phyloP scores from a whole-genome alignment of 2,797 vertebrate genomes.

The Dicrostonyx torquatus region DNA sequence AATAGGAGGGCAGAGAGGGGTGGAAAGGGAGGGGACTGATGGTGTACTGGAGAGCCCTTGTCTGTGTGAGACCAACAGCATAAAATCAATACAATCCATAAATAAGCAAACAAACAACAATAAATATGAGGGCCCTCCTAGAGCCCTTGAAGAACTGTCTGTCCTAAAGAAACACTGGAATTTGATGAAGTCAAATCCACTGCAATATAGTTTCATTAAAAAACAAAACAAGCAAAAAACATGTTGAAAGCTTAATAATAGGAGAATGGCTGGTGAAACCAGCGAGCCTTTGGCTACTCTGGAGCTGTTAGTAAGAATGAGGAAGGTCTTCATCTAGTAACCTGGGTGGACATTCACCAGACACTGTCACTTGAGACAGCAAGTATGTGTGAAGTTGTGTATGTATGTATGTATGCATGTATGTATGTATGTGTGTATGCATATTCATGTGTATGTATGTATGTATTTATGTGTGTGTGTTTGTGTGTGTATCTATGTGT shows the following conservation, averaged over 20 bases:
- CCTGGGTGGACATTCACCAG: background rate
- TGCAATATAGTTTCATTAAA: background rate
- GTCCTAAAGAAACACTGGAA: background rate
- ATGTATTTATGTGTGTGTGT: background rate
- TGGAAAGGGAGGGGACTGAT: too few relatives aligned
- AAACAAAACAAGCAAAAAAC: background rate
- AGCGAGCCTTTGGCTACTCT: background rate
- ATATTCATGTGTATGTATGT: background rate
- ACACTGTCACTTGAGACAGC: background rate
- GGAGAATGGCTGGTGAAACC: background rate
- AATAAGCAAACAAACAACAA: background rate
- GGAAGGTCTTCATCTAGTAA: background rate
- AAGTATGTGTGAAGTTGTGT: background rate
- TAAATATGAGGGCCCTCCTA: background rate
- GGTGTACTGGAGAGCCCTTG: background rate
- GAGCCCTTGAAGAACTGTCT: background rate
- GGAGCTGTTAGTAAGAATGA: background rate
- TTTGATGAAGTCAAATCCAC: constrained; percentile 14
- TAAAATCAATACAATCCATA: background rate
- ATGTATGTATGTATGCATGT: background rate
- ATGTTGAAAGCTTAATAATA: background rate
- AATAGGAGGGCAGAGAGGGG: background rate
- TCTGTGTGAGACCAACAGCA: background rate
- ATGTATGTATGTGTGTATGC: background rate
- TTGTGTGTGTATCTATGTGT: background rate